Conservation (phyloP, 1,140 invertebrate genomes). For the Lasioglossum albipes region DNA sequence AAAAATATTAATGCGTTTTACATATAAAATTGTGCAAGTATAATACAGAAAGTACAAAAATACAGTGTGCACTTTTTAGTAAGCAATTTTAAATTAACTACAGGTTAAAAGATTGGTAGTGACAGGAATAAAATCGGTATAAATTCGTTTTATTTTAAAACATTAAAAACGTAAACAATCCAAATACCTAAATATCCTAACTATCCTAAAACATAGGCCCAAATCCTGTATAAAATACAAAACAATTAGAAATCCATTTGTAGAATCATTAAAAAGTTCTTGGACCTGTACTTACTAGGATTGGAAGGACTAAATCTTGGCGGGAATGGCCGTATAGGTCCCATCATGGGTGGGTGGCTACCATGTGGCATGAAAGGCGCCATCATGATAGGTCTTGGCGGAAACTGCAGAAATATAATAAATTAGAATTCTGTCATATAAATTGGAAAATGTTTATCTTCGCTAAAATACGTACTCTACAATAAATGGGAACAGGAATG, state of each 20-base stretch:
- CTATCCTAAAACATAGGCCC: no score
- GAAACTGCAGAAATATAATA: constrained; percentile 48
- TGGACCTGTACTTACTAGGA: constrained; percentile 47
- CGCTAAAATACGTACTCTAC: constrained; percentile 47
- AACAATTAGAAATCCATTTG: no score
- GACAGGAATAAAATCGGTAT: no score
- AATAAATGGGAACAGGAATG: constrained; percentile 62
- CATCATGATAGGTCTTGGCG: constrained; percentile 60
- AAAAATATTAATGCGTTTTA: background rate
- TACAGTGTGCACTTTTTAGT: background rate
- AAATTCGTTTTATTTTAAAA: no score
- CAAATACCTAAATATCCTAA: no score
- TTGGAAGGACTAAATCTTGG: constrained; percentile 57
- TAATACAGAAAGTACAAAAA: background rate
- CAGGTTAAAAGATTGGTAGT: no score
- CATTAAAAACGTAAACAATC: no score
- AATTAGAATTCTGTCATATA: background rate
- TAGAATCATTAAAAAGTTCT: background rate
- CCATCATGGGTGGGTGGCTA: no score
- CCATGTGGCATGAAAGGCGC: constrained; percentile 27
- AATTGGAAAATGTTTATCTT: background rate
- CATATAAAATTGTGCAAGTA: background rate
- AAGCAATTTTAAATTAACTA: no score
- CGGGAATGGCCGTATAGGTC: background rate
- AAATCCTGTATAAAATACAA: no score